Evolutionary conservation across 2,888 invertebrate species (phyloP).

Genomic region (Thecocarcelia acutangulata): DNA sequence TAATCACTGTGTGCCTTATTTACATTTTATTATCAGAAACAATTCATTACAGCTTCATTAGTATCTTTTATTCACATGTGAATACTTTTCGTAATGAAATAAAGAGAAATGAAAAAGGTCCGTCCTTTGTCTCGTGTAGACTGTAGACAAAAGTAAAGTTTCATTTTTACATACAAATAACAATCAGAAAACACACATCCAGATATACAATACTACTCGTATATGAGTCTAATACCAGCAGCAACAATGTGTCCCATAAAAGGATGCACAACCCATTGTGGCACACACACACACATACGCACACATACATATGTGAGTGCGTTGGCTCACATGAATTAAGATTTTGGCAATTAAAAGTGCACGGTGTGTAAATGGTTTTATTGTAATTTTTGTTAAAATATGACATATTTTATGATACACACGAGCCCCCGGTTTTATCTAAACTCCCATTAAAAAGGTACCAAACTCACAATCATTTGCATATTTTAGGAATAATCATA

Average conservation of each 20-base stretch:
- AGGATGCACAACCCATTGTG: constrained; percentile 15
- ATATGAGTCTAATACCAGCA: no score
- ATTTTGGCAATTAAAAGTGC: constrained; percentile 62
- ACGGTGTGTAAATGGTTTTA: constrained; percentile 65
- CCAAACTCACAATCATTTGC: constrained; percentile 42
- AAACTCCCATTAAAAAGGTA: constrained; percentile 52
- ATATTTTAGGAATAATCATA: constrained; percentile 63
- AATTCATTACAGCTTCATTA: constrained; percentile 62
- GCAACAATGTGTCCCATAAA: constrained; percentile 41
- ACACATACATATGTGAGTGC: not conserved
- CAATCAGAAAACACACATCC: not conserved
- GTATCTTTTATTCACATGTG: constrained; percentile 57
- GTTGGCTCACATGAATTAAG: constrained; percentile 35
- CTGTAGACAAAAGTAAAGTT: constrained; percentile 26
- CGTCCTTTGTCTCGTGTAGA: constrained; percentile 15
- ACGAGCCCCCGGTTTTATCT: constrained; percentile 65
- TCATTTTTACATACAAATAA: constrained; percentile 11
- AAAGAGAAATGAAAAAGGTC: constrained; percentile 6
- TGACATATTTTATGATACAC: constrained; percentile 69
- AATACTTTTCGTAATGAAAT: constrained; percentile 43
- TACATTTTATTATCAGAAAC: constrained; percentile 40
- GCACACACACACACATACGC: no score
- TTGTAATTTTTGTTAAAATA: constrained; percentile 67
- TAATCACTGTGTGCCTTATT: constrained; percentile 7
- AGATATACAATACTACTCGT: no score